Conservation (phyloP, 2,113 vertebrate species). For the Crotalus helleri region DNA sequence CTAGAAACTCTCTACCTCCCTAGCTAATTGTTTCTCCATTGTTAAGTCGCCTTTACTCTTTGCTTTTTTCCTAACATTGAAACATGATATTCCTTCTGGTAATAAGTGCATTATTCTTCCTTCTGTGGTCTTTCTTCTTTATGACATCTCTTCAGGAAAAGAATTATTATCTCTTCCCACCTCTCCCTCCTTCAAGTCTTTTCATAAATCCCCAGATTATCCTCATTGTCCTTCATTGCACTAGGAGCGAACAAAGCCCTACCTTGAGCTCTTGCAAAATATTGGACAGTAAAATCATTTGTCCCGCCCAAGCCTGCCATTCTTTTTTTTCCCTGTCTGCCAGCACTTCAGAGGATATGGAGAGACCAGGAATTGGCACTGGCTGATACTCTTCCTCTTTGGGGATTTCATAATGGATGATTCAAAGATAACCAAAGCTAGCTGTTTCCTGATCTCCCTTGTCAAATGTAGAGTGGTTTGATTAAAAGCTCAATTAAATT, state of each 20-base stretch:
- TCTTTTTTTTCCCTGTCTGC: not conserved
- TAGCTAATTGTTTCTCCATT: not conserved
- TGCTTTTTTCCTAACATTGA: not conserved
- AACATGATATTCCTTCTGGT: not conserved
- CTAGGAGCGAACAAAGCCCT: not conserved
- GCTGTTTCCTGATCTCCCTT: slow-evolving; percentile 22
- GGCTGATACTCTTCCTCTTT: not conserved
- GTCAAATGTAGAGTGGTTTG: slow-evolving; percentile 36
- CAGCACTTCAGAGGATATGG: not conserved
- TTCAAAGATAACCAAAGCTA: slow-evolving; percentile 27
- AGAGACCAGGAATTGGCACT: not conserved
- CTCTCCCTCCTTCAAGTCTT: not conserved
- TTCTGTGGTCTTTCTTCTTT: not conserved
- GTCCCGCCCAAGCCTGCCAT: not conserved
- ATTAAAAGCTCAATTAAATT: slow-evolving; percentile 53
- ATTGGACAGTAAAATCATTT: not conserved
- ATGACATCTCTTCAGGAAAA: not conserved
- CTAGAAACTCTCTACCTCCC: not conserved
- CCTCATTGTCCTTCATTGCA: not conserved
- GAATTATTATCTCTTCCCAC: not conserved
- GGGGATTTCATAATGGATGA: not conserved
- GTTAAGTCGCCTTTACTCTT: not conserved
- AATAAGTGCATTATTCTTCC: not conserved
- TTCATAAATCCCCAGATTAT: not conserved
- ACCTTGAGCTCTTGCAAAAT: not conserved